Conservation (phyloP, 2,888 invertebrate species). For the Melieria crassipennis region DNA sequence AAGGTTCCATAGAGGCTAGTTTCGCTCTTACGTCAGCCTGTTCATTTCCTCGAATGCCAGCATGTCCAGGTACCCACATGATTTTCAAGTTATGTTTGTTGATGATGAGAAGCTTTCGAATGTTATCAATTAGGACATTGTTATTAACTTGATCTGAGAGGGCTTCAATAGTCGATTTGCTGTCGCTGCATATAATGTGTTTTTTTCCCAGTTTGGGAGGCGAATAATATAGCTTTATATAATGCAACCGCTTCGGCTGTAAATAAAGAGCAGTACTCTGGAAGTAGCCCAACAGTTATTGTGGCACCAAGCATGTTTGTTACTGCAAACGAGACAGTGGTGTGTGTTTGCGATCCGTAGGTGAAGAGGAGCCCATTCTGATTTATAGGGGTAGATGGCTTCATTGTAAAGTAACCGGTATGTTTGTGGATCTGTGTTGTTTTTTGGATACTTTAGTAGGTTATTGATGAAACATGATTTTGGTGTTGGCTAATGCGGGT, state of each 20-base stretch:
- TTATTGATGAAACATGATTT: not conserved
- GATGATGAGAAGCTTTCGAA: constrained; percentile 14
- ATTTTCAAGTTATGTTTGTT: constrained; percentile 16
- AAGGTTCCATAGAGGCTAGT: not conserved
- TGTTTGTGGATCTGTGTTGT: not conserved
- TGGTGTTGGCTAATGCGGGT: not conserved
- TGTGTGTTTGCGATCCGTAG: constrained; percentile 25
- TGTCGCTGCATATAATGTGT: constrained; percentile 36
- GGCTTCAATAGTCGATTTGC: constrained; percentile 30
- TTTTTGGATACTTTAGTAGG: not conserved
- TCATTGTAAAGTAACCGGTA: not conserved
- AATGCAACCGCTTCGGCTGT: constrained; percentile 33
- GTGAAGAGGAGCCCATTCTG: constrained; percentile 25
- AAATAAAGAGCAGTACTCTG: constrained; percentile 29
- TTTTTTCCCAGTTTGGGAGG: constrained; percentile 22
- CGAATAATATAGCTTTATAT: constrained; percentile 17
- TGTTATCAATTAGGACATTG: constrained; percentile 18
- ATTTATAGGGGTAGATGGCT: not conserved
- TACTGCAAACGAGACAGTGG: constrained; percentile 31
- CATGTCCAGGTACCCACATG: constrained; percentile 31
- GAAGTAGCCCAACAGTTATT: constrained; percentile 17
- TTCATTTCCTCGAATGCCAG: constrained; percentile 21
- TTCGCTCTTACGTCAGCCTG: constrained; percentile 13
- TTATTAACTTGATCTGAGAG: constrained; percentile 24
- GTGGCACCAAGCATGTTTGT: constrained; percentile 23